These are phyloP conservation scores for Carassius carassius DNA, from an alignment of 2,113 vertebrate genomes.

Conservation along the genomic window DNA sequence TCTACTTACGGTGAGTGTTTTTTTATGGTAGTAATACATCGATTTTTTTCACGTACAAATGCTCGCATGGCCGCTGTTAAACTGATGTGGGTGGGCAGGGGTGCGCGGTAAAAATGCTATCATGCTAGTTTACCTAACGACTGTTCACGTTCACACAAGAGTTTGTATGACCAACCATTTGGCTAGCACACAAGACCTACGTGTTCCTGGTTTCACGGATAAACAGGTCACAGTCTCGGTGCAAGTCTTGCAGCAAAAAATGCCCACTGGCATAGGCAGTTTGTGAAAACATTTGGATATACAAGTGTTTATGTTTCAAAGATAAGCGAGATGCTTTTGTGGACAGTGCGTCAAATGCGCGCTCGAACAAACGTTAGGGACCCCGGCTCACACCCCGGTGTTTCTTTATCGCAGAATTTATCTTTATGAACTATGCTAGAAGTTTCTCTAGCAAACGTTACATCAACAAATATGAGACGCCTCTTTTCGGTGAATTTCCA, in stretches of 20 bases:
- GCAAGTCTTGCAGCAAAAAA: background rate
- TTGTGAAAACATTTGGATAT: background rate
- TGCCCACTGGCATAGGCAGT: background rate
- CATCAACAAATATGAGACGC: background rate
- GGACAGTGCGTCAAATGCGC: background rate
- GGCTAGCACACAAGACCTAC: background rate
- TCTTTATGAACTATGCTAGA: background rate
- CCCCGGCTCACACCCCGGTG: background rate
- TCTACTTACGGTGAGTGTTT: constrained; percentile 8
- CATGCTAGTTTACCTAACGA: constrained; percentile 37
- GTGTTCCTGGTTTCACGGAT: background rate
- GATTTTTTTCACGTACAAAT: background rate
- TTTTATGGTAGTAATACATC: background rate
- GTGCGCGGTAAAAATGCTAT: constrained; percentile 30
- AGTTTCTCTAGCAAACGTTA: background rate
- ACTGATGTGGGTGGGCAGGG: background rate
- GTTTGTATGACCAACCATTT: background rate
- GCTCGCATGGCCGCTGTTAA: background rate
- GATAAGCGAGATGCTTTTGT: background rate
- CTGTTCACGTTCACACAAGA: constrained; percentile 8
- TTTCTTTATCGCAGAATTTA: background rate
- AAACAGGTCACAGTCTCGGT: background rate
- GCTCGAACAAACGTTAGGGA: background rate
- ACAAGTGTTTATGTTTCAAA: background rate
- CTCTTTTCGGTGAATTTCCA: background rate